phyloP scores from a whole-genome alignment of 2,888 invertebrate genomes.

The Pediacus dermestoides region DNA sequence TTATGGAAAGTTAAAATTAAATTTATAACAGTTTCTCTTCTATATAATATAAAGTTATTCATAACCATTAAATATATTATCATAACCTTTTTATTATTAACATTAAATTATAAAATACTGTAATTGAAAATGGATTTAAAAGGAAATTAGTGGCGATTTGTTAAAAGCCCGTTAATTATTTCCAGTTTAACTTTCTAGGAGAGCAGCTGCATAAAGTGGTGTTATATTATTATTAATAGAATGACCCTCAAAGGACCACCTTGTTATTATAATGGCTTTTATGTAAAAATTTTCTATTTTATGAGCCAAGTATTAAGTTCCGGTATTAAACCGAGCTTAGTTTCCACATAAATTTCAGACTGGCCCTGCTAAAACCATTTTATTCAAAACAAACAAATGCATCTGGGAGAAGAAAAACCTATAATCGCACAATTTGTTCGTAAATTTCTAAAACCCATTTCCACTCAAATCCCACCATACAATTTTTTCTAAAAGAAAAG shows the following conservation, averaged over 20 bases:
- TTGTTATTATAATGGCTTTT: constrained; percentile 36
- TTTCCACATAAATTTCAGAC: constrained; percentile 19
- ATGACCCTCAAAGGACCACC: constrained; percentile 37
- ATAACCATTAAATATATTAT: no score
- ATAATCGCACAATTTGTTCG: no score
- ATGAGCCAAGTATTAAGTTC: constrained; percentile 31
- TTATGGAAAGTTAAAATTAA: no score
- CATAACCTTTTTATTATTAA: no score
- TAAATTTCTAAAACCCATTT: no score
- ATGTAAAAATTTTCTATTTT: constrained; percentile 35
- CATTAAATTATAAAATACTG: no score
- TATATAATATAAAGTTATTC: no score
- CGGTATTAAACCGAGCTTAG: constrained; percentile 25
- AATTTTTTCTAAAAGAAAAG: constrained; percentile 4
- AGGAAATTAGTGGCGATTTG: constrained; percentile 12
- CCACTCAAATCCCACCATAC: constrained; percentile 2
- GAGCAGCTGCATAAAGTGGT: constrained; percentile 13
- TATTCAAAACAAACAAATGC: no score
- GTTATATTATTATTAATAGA: constrained; percentile 40
- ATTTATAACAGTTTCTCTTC: no score
- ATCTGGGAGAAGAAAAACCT: no score
- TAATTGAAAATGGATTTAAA: no score
- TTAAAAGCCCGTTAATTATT: constrained; percentile 13
- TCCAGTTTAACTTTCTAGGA: constrained; percentile 9
- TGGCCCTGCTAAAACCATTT: no score